A percentile compares a stretch with the other conserved stretches of the same genome.
Conservation (phyloP, 2,888 invertebrate genomes). For the Branchellion lobata region DNA sequence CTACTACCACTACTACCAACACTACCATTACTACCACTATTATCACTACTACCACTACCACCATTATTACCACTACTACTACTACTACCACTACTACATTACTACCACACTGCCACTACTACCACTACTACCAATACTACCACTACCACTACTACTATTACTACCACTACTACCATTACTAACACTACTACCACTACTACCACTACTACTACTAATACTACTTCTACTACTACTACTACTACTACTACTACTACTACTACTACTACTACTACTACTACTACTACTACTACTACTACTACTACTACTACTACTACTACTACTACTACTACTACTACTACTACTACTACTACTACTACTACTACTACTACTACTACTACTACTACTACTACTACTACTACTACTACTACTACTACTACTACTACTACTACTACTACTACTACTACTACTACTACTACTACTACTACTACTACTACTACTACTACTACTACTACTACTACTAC, state of each 20-base stretch:
- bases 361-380: conserved; percentile 12
- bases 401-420: conserved; percentile 17
- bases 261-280: conserved; percentile 11
- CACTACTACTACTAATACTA: conserved; percentile 13
- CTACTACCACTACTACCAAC: not conserved
- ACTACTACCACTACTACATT: conserved; percentile 32
- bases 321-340: conserved; percentile 6
- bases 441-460: conserved; percentile 14
- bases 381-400: conserved; percentile 4
- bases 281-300: conserved; percentile 11
- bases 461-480: conserved; percentile 18
- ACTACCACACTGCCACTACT: too few species aligned
- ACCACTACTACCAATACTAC: conserved; percentile 27
- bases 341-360: conserved; percentile 10
- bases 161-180: conserved; percentile 21
- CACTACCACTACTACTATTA: conserved; percentile 34
- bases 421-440: conserved; percentile 18
- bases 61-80: conserved; percentile 27
- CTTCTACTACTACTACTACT: conserved; percentile 22
- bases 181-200: conserved; percentile 23
- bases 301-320: conserved; percentile 4
- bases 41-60: conserved; percentile 25
- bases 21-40: conserved; percentile 1
- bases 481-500: conserved; percentile 22
- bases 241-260: conserved; percentile 23